Evolutionary conservation across 2,888 invertebrate species (phyloP).

Genomic region (Gonocerus acuteangulatus): DNA sequence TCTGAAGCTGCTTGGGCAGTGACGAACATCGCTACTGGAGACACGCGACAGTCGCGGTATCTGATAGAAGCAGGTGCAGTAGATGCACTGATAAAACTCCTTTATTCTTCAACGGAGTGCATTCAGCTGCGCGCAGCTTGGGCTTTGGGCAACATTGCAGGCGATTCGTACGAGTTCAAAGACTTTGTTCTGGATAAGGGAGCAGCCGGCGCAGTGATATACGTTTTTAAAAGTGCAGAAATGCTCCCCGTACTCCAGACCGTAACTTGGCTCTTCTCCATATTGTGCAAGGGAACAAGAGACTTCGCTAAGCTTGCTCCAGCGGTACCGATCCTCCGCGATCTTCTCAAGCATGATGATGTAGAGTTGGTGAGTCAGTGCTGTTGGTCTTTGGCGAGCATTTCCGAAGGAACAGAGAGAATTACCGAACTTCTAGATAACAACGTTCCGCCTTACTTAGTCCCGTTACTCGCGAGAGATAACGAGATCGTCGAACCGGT

Average conservation of each 20-base stretch:
- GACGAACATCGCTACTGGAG: slow-evolving; percentile 96
- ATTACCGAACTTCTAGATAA: not conserved
- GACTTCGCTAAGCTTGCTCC: slow-evolving; percentile 51
- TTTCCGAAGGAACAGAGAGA: not conserved
- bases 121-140: slow-evolving; percentile 95
- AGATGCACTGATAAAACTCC: slow-evolving; percentile 74
- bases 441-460: not conserved
- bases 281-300: slow-evolving; percentile 92
- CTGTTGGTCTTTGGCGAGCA: not conserved
- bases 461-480: not conserved
- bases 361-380: slow-evolving; percentile 49
- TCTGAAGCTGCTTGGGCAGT: slow-evolving; percentile 99
- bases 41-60: slow-evolving; percentile 89
- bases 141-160: slow-evolving; percentile 95
- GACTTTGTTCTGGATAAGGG: slow-evolving; percentile 82
- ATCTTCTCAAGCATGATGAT: slow-evolving; percentile 78
- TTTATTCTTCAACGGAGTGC: slow-evolving; percentile 74
- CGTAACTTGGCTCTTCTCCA: slow-evolving; percentile 97
- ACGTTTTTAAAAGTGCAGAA: slow-evolving; percentile 77
- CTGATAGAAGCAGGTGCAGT: slow-evolving; percentile 93
- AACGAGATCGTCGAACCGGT: slow-evolving; percentile 70
- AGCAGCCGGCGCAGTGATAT: slow-evolving; percentile 74
- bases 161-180: slow-evolving; percentile 86
- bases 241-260: slow-evolving; percentile 86
- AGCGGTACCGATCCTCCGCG: slow-evolving; percentile 77